Conservation (phyloP, 1,140 invertebrate species). For the Rhyacophila brunnea region DNA sequence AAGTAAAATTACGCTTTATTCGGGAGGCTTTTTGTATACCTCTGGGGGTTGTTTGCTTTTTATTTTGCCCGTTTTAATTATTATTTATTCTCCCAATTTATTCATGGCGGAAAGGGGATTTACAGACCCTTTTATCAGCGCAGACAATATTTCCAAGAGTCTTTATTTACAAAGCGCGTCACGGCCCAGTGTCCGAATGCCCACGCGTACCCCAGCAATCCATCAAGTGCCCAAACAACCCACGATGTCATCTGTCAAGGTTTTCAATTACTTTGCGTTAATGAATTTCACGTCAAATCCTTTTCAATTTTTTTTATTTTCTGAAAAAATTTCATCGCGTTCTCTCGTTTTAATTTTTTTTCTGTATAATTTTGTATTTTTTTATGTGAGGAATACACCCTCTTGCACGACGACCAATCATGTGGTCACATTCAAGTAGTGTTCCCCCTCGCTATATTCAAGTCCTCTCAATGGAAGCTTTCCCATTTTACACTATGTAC, state of each 20-base stretch:
- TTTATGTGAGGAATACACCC: slow-evolving; percentile 1
- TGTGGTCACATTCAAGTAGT: background rate
- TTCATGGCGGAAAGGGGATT: too few relatives aligned
- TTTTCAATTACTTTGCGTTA: slow-evolving; percentile 35
- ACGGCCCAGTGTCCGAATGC: too few relatives aligned
- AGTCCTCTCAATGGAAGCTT: too few relatives aligned
- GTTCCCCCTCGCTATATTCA: background rate
- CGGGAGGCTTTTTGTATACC: too few relatives aligned
- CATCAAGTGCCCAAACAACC: slow-evolving; percentile 11
- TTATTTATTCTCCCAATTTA: too few relatives aligned
- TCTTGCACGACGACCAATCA: slow-evolving; percentile 14
- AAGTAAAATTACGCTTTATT: too few relatives aligned
- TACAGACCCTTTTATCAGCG: too few relatives aligned
- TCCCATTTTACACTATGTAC: too few relatives aligned
- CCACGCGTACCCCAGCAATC: background rate
- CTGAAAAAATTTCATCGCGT: background rate
- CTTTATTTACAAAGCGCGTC: too few relatives aligned
- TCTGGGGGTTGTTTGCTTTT: too few relatives aligned
- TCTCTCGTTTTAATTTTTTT: slow-evolving; percentile 7
- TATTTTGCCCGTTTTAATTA: too few relatives aligned
- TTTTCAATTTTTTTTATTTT: slow-evolving; percentile 20
- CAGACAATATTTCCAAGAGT: too few relatives aligned
- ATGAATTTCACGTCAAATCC: slow-evolving; percentile 36
- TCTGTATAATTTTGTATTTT: slow-evolving; percentile 3
- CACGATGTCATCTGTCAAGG: slow-evolving; percentile 31